Evolutionary conservation across 2,888 invertebrate species (phyloP), one percentile per base, ranked within the genome.

Genomic region (Cephonodes hylas): DNA sequence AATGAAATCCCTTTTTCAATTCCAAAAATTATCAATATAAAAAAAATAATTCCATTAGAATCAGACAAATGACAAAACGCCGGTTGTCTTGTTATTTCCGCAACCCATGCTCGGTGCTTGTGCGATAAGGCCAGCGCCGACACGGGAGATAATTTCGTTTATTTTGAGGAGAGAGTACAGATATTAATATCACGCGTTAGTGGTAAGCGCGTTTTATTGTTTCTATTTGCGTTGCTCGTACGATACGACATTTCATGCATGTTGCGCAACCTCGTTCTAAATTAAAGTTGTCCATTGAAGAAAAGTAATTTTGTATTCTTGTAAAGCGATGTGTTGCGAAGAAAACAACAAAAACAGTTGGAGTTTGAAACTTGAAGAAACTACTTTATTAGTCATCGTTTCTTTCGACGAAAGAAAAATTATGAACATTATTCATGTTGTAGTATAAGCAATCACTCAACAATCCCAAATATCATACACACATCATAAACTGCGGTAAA

Each of bases 121-220:
- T 8, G 13, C 18, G 53, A 68, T 69, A 71, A 69, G 63, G 27
- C n/a, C 31, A 57, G 53, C 22, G 64, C 57, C 38, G 59, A 64
- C 53, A 59, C 57, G 53, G 63, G 13, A 65, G 60, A 67, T 65
- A 72, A 61, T 34, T 67, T 58, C 64, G 63, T 63, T 63, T 65
- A 58, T 63, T 61, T 64, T 45, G 58, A 60, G 61, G 64, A 64
- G 64, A 53, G 27, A 60, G 65, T 66, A 66, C 59, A 61, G 63
- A 62, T 62, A 69, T 64, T 63, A 64, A 65, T 59, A 62, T 61
- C 59, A 61, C 59, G 31, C 53, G 53, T 53, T 53, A 53, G 53
- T 31, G 31, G 53, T 31, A 18, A 53, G 53, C 31, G 18, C 53
- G 38, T 58, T 42, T 58, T 58, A 58, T 58, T 58, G 57, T 58